phyloP scores from a whole-genome alignment of 2,888 invertebrate genomes.

The Acleris holmiana region DNA sequence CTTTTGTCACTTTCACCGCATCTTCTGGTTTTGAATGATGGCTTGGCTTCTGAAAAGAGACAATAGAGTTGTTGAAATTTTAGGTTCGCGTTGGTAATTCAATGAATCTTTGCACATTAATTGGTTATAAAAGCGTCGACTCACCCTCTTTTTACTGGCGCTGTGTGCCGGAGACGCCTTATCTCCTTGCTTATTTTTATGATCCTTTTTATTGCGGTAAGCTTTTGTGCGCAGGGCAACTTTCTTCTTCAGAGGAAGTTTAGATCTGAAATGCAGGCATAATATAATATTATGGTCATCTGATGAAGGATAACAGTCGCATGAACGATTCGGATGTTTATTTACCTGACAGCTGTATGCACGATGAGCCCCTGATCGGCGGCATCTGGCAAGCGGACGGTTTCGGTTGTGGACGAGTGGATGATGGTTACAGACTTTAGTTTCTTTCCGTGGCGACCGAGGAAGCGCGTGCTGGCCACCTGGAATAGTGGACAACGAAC shows the following conservation, averaged over 20 bases:
- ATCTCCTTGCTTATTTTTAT: conserved; percentile 69
- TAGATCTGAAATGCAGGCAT: conserved; percentile 84
- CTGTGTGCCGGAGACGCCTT: conserved; percentile 74
- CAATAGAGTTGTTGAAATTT: conserved; percentile 3
- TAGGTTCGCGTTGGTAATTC: conserved; percentile 1
- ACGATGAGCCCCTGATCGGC: conserved; percentile 90
- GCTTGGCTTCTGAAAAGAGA: conserved; percentile 66
- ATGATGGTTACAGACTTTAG: conserved; percentile 94
- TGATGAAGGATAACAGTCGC: conserved; percentile 3
- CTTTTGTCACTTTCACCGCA: conserved; percentile 68
- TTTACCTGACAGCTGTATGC: conserved; percentile 90
- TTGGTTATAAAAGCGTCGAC: conserved; percentile 42
- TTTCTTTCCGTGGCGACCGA: conserved; percentile 92
- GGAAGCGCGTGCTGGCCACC: conserved; percentile 91
- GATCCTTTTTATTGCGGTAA: conserved; percentile 82
- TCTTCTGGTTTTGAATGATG: conserved; percentile 67
- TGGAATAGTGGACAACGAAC: conserved; percentile 61
- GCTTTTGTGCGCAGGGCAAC: conserved; percentile 87
- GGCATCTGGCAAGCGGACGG: conserved; percentile 92
- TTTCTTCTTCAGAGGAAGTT: conserved; percentile 94
- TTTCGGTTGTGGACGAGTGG: conserved; percentile 95
- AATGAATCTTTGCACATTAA: conserved; percentile 17
- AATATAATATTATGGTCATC: conserved; percentile 7
- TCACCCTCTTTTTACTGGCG: conserved; percentile 78
- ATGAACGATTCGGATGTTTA: background rate